These are phyloP conservation scores for Platalea minor DNA, from an alignment of 2,797 vertebrate species.

Conservation along the genomic window DNA sequence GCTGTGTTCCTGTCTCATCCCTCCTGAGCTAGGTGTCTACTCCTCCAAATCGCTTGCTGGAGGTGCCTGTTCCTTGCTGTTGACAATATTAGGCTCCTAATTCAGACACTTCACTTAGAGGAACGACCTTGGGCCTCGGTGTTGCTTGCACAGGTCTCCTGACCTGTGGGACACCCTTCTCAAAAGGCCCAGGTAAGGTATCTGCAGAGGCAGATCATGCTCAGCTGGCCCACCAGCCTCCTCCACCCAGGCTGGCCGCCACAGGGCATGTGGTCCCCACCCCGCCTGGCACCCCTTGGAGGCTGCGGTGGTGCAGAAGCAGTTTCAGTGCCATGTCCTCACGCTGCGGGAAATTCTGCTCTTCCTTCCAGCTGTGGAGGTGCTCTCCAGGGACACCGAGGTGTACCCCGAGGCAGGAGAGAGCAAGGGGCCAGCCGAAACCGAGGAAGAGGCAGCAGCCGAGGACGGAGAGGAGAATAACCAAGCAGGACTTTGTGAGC, in stretches of 20 bases:
- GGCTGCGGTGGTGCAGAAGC: too few species aligned
- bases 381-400: not conserved
- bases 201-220: not conserved
- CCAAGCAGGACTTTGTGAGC: not conserved
- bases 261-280: rapidly evolving
- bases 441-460: rapidly evolving
- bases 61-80: not conserved
- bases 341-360: rapidly evolving
- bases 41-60: rapidly evolving
- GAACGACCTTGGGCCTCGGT: not conserved
- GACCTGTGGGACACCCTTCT: rapidly evolving
- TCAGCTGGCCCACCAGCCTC: not conserved
- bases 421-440: not conserved
- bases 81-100: not conserved
- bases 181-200: not conserved
- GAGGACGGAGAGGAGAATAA: not conserved
- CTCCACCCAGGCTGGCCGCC: not conserved
- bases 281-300: rapidly evolving
- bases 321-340: rapidly evolving
- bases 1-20: rapidly evolving
- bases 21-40: not conserved
- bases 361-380: not conserved
- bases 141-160: not conserved
- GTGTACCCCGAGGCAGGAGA: not conserved
- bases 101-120: not conserved